Conservation (phyloP, 2,888 invertebrate species). For the Pheosia tremula region DNA sequence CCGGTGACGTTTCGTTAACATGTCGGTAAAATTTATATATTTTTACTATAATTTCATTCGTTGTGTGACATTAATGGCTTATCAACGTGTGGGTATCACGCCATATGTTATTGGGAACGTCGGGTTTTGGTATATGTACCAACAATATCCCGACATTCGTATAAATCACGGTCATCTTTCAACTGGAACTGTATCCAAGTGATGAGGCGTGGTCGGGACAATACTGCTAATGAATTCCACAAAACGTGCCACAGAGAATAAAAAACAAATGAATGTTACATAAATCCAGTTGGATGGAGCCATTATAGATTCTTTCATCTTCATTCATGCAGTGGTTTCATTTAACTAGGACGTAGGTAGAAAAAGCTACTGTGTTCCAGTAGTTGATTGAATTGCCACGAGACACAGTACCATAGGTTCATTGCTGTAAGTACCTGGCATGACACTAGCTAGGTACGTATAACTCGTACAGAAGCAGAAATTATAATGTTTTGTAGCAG, state of each 20-base stretch:
- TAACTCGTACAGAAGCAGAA: too few species aligned
- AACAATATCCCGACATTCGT: conserved; percentile 23
- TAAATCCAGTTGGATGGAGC: background rate
- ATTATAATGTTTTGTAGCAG: too few species aligned
- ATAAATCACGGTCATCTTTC: conserved; percentile 28
- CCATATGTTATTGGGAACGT: conserved; percentile 38
- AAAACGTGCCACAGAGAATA: background rate
- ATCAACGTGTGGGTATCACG: conserved; percentile 51
- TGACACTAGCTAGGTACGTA: too few species aligned
- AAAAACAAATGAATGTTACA: conserved; percentile 1
- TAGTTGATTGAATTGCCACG: too few species aligned
- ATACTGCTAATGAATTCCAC: background rate
- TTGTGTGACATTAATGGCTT: conserved; percentile 62
- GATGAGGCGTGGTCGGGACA: background rate
- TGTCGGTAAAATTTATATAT: conserved; percentile 38
- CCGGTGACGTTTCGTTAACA: conserved; percentile 37
- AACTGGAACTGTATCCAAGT: conserved; percentile 9
- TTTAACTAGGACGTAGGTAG: too few species aligned
- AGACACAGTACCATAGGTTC: too few species aligned
- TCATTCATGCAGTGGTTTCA: background rate
- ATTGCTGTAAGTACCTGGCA: too few species aligned
- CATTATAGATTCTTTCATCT: background rate
- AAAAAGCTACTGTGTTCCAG: too few species aligned
- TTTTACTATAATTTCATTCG: conserved; percentile 52
- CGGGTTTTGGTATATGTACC: conserved; percentile 30